Base-by-base conservation (phyloP, 2,113 vertebrate species). In the Anolis carolinensis region DNA sequence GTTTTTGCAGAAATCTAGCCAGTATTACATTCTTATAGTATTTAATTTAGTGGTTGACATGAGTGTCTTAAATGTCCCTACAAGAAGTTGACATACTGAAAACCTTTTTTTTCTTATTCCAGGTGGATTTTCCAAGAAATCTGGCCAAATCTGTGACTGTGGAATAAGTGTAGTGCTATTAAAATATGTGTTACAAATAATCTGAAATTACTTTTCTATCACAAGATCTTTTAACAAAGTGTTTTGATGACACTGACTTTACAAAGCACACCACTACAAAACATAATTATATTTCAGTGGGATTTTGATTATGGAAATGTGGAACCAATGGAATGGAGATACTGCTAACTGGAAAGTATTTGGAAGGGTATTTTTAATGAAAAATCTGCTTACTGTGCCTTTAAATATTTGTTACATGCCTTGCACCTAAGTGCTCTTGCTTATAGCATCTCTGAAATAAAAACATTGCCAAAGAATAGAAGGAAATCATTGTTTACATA, bases 111-210 rank as follows among this genome's bases (percentile, higher is more conserved):
- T 80, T 59, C 3, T 92, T 63, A 0, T 95, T 96, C 83, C 88
- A 99, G 98, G 98, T 99, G 90, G 98, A 99, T 95, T 99, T 97
- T 88, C 98, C 98, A 93, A 97, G 98, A 95, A 99, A 99, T 92
- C 94, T 99, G 95, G 98, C 98, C 95, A 99, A 99, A 93, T 99
- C 98, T 92, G 98, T 99, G 86, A 99, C 98, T 0, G 98, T 99
- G 93, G 98, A 99, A 92, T 99, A 96, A 96, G 89, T 77, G 90
- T 86, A 50, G 23, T 74, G 34, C 79, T 59, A 20, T 36, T 83
- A 85, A 50, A 76, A 18, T 67, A 68, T 68, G 85, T 88, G 85
- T 82, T 88, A 85, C 59, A 77, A 84, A 63, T 85, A 36, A 70
- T 79, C 85, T 88, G 27, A 73, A 83, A 52, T 89, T 91, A 18